Percentiles rank a stretch among this genome's conserved stretches.
phyloP scores from a whole-genome alignment of 2,797 vertebrate species.

The Macropus fuliginosus region DNA sequence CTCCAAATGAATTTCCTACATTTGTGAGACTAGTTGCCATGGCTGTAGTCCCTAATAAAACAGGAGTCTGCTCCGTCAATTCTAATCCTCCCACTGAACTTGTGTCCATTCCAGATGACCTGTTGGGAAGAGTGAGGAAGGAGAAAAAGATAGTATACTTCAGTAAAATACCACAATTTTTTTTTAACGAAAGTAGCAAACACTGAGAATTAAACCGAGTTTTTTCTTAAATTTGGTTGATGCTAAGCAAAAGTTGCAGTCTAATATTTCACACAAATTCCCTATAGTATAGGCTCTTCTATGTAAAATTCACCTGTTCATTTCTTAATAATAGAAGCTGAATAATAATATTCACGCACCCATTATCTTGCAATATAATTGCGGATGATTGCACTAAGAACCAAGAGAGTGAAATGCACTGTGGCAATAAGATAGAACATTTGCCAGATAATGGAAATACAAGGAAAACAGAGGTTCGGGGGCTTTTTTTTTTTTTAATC shows the following conservation, averaged over 20 bases:
- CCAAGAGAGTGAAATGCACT: not conserved
- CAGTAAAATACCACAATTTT: slow-evolving; percentile 51
- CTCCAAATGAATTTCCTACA: slow-evolving; percentile 89
- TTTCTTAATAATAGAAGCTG: not conserved
- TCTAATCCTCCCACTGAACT: slow-evolving; percentile 88
- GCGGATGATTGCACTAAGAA: not conserved
- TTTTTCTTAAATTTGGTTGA: slow-evolving; percentile 34
- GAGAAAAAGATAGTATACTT: slow-evolving; percentile 64
- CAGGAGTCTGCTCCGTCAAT: slow-evolving; percentile 84
- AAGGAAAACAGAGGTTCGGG: not conserved
- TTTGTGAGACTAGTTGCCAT: slow-evolving; percentile 92
- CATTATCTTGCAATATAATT: not conserved
- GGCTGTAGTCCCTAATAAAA: slow-evolving; percentile 86
- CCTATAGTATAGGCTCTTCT: not conserved
- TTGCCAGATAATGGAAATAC: not conserved
- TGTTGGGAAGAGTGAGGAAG: slow-evolving; percentile 69
- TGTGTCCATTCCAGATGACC: slow-evolving; percentile 91
- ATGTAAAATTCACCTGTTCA: slow-evolving; percentile 9
- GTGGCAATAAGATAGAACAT: not conserved
- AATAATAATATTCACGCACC: not conserved
- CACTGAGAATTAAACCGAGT: not conserved
- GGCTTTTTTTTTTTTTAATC: not conserved
- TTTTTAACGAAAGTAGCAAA: slow-evolving; percentile 6
- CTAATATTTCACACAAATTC: slow-evolving; percentile 11
- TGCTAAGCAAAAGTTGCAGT: not conserved